Evolutionary conservation across 2,797 vertebrate species (phyloP), one percentile per base, ranked within the genome.

Genomic region (Eulemur albifrons): DNA sequence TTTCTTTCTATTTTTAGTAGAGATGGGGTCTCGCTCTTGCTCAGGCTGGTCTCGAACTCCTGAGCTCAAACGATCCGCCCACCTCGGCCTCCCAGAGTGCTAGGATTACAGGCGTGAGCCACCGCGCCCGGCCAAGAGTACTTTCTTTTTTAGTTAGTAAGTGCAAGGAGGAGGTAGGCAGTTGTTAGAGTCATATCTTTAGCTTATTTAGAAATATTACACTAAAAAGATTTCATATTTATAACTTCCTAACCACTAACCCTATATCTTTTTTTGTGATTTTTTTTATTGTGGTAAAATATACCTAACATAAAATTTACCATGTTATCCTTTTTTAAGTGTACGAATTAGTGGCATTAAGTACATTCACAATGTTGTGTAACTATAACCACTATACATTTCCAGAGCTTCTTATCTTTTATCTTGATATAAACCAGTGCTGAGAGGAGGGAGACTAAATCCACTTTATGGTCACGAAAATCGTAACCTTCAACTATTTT

Each of bases 171-270:
- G 95, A 75, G 65, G 92, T 13, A 96, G 88, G 69, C 27, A 93
- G 27, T 4, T 96, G 96, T 94, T 79, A 89, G 95, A 96, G 96
- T 92, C 7, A 92, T 2, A 79, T 94, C 67, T 90, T 82, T 5
- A 70, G 35, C 48, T 92, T 92, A 94, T 50, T 93, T 80, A 87
- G 87, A 95, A 94, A 91, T 84, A 83, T 2, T 65, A 59, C 1
- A 93, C 17, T 50, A 84, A 59, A 59, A 35, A 96, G 88, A 90
- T 80, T 73, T 85, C 73, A 92, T 45, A 97, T 82, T 38, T 96
- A 70, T 73, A 92, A 92, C 4, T 32, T 85, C n/a, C 73, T 57
- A 81, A 96, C 7, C 38, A 95, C 45, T 89, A 89, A 89, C 57
- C 25, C 14, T 70, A 45, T 63, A 67, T 48, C 23, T 35, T 50